These are phyloP conservation scores for Callaeas wilsoni DNA, from an alignment of 2,113 vertebrate genomes.

Conservation along the genomic window DNA sequence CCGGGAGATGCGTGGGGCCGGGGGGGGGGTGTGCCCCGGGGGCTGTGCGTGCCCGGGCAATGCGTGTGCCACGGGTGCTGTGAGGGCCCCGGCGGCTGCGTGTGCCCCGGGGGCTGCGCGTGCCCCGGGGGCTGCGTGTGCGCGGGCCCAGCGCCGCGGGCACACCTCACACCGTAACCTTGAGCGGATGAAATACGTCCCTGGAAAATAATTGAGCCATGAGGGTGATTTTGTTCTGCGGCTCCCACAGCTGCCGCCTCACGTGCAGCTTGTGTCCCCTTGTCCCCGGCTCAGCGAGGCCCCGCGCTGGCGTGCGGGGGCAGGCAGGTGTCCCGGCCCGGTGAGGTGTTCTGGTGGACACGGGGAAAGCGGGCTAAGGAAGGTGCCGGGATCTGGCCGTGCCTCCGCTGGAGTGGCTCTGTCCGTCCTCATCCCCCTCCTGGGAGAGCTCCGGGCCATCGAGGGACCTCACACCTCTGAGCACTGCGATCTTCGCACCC, in stretches of 20 bases:
- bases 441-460: neutral
- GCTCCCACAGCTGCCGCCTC: neutral
- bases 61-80: no score
- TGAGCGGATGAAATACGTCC: neutral
- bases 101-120: neutral
- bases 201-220: neutral
- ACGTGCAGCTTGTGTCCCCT: neutral
- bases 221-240: neutral
- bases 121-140: no score
- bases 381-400: accelerated
- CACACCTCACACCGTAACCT: neutral
- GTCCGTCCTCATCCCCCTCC: neutral
- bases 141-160: accelerated
- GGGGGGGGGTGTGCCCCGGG: no score
- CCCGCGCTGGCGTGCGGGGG: neutral
- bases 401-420: accelerated
- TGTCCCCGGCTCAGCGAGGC: neutral
- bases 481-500: accelerated
- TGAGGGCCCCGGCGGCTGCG: no score
- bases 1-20: no score
- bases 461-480: neutral
- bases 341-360: accelerated
- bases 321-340: neutral
- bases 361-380: accelerated
- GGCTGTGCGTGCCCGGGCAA: accelerated